A percentile compares a stretch with the other conserved stretches of the same genome.
Evolutionary conservation across 1,140 invertebrate genomes (phyloP).

Genomic region (Octopus sinensis): DNA sequence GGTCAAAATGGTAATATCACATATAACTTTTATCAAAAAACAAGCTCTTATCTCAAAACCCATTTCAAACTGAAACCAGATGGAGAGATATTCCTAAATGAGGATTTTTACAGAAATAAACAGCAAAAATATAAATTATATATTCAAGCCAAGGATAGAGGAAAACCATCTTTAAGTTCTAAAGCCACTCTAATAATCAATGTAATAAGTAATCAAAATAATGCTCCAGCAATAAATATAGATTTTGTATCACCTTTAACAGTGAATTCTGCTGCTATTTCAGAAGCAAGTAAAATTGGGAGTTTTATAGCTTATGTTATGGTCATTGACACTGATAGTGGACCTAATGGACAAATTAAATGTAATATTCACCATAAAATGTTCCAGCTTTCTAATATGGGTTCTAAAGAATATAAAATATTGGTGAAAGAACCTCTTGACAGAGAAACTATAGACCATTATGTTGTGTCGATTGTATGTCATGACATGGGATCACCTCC

Average conservation of each 20-base stretch:
- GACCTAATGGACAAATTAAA: slow-evolving; percentile 29
- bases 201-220: neutral
- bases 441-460: slow-evolving; percentile 25
- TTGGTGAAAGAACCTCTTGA: slow-evolving; percentile 21
- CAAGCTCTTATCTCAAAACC: slow-evolving; percentile 81
- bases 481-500: slow-evolving; percentile 34
- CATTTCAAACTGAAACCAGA: neutral
- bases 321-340: slow-evolving; percentile 30
- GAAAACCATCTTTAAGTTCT: neutral
- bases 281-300: slow-evolving; percentile 25
- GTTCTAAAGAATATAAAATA: neutral
- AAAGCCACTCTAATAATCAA: neutral
- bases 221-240: neutral
- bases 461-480: slow-evolving; percentile 29
- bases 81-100: neutral
- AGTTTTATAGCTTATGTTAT: slow-evolving; percentile 29
- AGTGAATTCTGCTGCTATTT: slow-evolving; percentile 1
- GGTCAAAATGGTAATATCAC: slow-evolving; percentile 45
- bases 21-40: slow-evolving; percentile 76
- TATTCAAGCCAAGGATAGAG: neutral
- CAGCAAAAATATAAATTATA: neutral
- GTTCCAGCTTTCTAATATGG: neutral
- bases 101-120: neutral
- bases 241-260: neutral
- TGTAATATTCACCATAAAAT: neutral